Percentiles rank a stretch among this genome's conserved stretches.
phyloP scores from a whole-genome alignment of 2,113 vertebrate genomes.

The Nerophis lumbriciformis region DNA sequence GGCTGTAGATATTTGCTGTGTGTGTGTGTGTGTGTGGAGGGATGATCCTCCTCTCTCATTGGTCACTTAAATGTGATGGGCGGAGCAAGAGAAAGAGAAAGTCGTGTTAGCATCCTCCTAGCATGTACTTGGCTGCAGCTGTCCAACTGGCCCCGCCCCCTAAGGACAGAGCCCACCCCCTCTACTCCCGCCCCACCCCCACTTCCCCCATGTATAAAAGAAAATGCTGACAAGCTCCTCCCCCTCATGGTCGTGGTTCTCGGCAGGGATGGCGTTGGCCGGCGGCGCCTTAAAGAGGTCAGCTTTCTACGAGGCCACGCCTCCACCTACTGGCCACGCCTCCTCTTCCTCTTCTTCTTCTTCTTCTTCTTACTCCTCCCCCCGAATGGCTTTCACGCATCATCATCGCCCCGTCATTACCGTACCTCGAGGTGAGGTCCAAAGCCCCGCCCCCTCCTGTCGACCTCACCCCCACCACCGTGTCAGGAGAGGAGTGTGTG shows the following conservation, averaged over 20 bases:
- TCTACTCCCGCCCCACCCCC: background rate
- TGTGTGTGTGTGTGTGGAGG: slow-evolving; percentile 15
- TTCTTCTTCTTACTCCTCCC: slow-evolving; percentile 73
- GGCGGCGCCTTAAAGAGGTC: slow-evolving; percentile 94
- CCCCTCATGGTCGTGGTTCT: slow-evolving; percentile 75
- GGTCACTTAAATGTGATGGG: background rate
- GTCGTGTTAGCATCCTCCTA: no score
- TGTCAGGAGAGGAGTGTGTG: slow-evolving; percentile 6
- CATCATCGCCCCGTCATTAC: slow-evolving; percentile 97
- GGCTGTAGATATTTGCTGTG: background rate
- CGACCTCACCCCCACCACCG: background rate
- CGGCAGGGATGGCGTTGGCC: slow-evolving; percentile 92
- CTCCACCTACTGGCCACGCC: slow-evolving; percentile 73
- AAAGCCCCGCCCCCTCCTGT: slow-evolving; percentile 8
- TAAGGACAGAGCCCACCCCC: background rate
- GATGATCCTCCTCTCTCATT: background rate
- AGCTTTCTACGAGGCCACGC: slow-evolving; percentile 90
- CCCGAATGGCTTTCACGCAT: slow-evolving; percentile 94
- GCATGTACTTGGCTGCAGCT: background rate
- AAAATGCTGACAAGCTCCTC: slow-evolving; percentile 29
- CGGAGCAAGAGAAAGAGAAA: background rate
- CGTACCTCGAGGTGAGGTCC: slow-evolving; percentile 94
- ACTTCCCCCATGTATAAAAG: background rate
- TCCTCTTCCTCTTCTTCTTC: slow-evolving; percentile 51
- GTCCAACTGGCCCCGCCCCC: background rate